Percentiles rank a stretch among this genome's conserved stretches.
These are phyloP conservation scores for Microtus agrestis DNA, from an alignment of 2,797 vertebrate genomes.

Conservation along the genomic window DNA sequence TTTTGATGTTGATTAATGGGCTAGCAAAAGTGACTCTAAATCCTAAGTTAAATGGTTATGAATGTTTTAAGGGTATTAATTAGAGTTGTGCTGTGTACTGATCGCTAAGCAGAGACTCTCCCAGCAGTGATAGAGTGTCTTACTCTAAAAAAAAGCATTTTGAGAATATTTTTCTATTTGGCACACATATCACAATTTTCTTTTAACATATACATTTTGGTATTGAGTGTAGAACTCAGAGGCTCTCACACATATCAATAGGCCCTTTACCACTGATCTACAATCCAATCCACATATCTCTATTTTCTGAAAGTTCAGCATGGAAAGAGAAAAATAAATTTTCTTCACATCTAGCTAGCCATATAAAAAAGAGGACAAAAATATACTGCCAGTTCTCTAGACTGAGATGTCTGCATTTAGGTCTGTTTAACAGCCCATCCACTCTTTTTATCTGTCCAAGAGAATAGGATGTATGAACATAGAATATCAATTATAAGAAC, in stretches of 20 bases:
- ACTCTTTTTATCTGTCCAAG: neutral
- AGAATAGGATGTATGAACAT: neutral
- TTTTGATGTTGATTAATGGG: neutral
- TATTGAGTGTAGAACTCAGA: neutral
- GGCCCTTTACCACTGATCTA: neutral
- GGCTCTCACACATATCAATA: neutral
- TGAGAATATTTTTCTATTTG: neutral
- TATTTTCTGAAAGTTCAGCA: neutral
- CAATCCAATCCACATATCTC: neutral
- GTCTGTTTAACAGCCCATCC: neutral
- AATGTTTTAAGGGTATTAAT: neutral
- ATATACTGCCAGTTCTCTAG: neutral
- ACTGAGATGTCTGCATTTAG: neutral
- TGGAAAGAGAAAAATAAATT: neutral
- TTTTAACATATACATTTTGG: neutral
- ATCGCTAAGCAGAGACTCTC: neutral
- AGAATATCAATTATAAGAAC: neutral
- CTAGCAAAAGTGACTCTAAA: neutral
- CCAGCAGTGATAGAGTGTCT: neutral
- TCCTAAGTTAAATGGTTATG: neutral
- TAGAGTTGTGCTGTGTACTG: neutral
- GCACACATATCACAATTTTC: neutral
- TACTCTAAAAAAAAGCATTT: neutral
- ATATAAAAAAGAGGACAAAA: neutral
- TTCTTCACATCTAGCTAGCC: conserved; percentile 9